Evolutionary conservation across 2,797 vertebrate genomes (phyloP).

Genomic region (Clarias pachynema): DNA sequence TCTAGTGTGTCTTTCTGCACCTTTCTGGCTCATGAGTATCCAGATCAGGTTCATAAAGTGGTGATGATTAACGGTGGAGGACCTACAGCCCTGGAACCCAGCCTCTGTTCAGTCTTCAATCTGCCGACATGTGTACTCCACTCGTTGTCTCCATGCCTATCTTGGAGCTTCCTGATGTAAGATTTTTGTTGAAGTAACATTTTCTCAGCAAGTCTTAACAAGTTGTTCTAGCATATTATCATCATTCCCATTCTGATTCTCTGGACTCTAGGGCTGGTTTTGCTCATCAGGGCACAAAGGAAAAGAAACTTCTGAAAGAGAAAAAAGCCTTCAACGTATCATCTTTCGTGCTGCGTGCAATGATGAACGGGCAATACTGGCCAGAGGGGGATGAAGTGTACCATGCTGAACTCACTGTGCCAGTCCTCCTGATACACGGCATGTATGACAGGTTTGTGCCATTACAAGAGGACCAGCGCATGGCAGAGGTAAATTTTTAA

Average conservation of each 20-base stretch:
- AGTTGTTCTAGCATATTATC: not conserved
- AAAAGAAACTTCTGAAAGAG: constrained; percentile 93
- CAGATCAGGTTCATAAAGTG: constrained; percentile 93
- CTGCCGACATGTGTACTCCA: constrained; percentile 91
- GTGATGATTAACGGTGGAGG: constrained; percentile 98
- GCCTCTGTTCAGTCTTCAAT: constrained; percentile 96
- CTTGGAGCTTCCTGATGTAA: constrained; percentile 98
- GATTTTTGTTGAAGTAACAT: constrained; percentile 38
- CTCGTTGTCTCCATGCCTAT: constrained; percentile 90
- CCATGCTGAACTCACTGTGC: constrained; percentile 92
- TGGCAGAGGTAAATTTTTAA: constrained; percentile 85
- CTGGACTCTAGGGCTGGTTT: constrained; percentile 85
- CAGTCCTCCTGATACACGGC: constrained; percentile 90
- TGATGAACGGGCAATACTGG: constrained; percentile 99
- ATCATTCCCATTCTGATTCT: not conserved
- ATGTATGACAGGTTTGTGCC: constrained; percentile 97
- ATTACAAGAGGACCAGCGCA: constrained; percentile 92
- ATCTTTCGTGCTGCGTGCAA: constrained; percentile 91
- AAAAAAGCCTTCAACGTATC: constrained; percentile 96
- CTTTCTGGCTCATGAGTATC: constrained; percentile 95
- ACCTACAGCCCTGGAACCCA: constrained; percentile 95
- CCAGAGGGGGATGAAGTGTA: constrained; percentile 96
- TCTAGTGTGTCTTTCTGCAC: constrained; percentile 94
- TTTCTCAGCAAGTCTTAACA: not conserved
- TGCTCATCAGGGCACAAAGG: constrained; percentile 88